A percentile compares a stretch with the other conserved stretches of the same genome.
Conservation (phyloP, 64 coral and sea anemone genomes). For the Exaiptasia diaphana region DNA sequence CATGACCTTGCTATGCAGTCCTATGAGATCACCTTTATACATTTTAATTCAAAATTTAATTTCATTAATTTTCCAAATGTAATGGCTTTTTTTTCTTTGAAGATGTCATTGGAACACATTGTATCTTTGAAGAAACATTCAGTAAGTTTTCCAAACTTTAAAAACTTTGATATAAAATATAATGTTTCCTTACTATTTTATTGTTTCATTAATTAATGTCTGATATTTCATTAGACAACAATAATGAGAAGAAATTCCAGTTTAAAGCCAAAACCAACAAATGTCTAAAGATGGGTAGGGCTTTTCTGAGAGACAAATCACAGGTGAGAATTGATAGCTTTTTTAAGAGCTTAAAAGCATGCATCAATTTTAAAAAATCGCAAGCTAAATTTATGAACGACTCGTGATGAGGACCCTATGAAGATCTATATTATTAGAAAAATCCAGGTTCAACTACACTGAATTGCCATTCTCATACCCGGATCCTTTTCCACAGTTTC, state of each 20-base stretch:
- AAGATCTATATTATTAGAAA: too few species aligned
- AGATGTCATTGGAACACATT: conserved; percentile 56
- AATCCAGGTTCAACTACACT: too few species aligned
- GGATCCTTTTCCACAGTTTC: too few species aligned
- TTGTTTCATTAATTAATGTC: not conserved
- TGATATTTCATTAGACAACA: not conserved
- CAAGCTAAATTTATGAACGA: too few species aligned
- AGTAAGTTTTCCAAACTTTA: not conserved
- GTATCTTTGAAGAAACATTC: conserved; percentile 39
- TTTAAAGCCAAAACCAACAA: conserved; percentile 36
- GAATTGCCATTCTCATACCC: too few species aligned
- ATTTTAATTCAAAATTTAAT: too few species aligned
- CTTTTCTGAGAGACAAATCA: conserved; percentile 35
- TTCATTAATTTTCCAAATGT: not conserved
- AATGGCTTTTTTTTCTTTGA: not conserved
- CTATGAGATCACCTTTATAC: too few species aligned
- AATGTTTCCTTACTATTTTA: not conserved
- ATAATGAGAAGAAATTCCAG: conserved; percentile 15
- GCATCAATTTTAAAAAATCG: too few species aligned
- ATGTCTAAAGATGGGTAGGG: conserved; percentile 43
- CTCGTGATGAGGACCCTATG: too few species aligned
- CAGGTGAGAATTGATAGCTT: not conserved
- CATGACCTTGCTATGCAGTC: too few species aligned
- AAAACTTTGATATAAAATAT: not conserved
- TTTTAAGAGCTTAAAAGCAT: too few species aligned